These are phyloP conservation scores for Catharus minimus DNA, from an alignment of 2,113 vertebrate genomes.

Conservation along the genomic window DNA sequence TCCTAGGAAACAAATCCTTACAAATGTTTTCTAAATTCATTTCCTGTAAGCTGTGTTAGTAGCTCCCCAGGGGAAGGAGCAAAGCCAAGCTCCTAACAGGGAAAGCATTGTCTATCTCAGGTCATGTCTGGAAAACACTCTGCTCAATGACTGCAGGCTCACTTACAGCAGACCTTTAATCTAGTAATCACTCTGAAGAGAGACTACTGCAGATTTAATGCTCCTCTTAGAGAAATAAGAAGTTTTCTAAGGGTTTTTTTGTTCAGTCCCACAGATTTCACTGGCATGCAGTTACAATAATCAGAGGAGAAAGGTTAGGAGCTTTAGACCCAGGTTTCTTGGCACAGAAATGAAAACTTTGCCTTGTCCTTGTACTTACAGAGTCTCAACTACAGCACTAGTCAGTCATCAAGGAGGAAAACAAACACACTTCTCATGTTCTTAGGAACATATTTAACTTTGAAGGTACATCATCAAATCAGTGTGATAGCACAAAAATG, in stretches of 20 bases:
- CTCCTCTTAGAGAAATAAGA: constrained; percentile 41
- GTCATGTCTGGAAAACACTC: constrained; percentile 44
- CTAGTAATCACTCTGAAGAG: constrained; percentile 55
- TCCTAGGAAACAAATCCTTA: constrained; percentile 51
- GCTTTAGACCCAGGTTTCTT: constrained; percentile 37
- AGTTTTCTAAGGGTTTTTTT: background rate
- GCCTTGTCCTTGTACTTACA: constrained; percentile 2
- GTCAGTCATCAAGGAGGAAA: constrained; percentile 21
- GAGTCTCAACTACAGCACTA: background rate
- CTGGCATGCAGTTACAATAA: constrained; percentile 51
- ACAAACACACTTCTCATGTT: constrained; percentile 24
- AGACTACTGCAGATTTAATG: constrained; percentile 58
- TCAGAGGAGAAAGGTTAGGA: constrained; percentile 41
- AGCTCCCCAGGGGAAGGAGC: constrained; percentile 45
- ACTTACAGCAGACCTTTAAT: constrained; percentile 64
- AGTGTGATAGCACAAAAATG: background rate
- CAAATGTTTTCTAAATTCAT: constrained; percentile 56
- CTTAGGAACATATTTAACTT: background rate
- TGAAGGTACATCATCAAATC: background rate
- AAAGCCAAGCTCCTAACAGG: constrained; percentile 56
- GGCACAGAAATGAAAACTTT: constrained; percentile 49
- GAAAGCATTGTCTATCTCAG: constrained; percentile 42
- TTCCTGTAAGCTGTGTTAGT: constrained; percentile 61
- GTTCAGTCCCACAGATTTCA: background rate
- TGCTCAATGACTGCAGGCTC: constrained; percentile 43